Percentiles rank a stretch among this genome's conserved stretches.
These are phyloP conservation scores for Cyprinella venusta DNA, from an alignment of 2,797 vertebrate genomes.

Conservation along the genomic window DNA sequence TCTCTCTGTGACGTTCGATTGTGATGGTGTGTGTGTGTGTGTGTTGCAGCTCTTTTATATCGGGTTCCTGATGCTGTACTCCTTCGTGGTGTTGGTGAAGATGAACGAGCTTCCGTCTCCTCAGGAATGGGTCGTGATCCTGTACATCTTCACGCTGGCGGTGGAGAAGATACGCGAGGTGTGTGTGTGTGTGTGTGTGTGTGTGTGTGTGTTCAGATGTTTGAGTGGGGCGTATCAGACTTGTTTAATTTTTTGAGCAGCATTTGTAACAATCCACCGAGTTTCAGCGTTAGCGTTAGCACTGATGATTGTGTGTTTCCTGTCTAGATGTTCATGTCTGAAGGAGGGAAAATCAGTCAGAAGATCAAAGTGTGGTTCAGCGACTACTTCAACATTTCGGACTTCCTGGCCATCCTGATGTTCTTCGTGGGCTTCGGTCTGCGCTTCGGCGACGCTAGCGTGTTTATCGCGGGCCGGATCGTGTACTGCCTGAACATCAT, in stretches of 20 bases:
- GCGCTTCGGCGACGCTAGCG: slow-evolving; percentile 82
- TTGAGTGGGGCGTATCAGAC: background rate
- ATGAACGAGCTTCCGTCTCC: slow-evolving; percentile 85
- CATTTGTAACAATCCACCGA: background rate
- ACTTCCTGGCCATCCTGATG: slow-evolving; percentile 93
- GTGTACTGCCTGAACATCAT: slow-evolving; percentile 98
- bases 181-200: slow-evolving; percentile 50
- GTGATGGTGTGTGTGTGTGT: background rate
- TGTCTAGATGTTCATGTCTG: slow-evolving; percentile 96
- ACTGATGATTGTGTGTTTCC: slow-evolving; percentile 10
- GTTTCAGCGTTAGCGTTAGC: background rate
- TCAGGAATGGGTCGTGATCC: slow-evolving; percentile 97
- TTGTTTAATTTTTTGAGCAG: slow-evolving; percentile 4
- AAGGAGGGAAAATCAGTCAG: slow-evolving; percentile 97
- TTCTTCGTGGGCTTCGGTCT: slow-evolving; percentile 95
- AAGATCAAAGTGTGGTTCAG: slow-evolving; percentile 99
- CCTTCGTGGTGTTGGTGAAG: slow-evolving; percentile 94
- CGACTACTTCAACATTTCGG: slow-evolving; percentile 95
- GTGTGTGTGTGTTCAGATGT: slow-evolving; percentile 37
- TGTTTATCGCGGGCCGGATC: slow-evolving; percentile 86
- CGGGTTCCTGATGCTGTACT: slow-evolving; percentile 96
- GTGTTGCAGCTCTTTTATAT: slow-evolving; percentile 90
- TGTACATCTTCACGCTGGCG: slow-evolving; percentile 96
- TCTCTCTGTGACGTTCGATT: background rate
- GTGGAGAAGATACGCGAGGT: slow-evolving; percentile 98